Evolutionary conservation across 2,113 vertebrate species (phyloP).

Genomic region (Spheniscus mendiculus): DNA sequence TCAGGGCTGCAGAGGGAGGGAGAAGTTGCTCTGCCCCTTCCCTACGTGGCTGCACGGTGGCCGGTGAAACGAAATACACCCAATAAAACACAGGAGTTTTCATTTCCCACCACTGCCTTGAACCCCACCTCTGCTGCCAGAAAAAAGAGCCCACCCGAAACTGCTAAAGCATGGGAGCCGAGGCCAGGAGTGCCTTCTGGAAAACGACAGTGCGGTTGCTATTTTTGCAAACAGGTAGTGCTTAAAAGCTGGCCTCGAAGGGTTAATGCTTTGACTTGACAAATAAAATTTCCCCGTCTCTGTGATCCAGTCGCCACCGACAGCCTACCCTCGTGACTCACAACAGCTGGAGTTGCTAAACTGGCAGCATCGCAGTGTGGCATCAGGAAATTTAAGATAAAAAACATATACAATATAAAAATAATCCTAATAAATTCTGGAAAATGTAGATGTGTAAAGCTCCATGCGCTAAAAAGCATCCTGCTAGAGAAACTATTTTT

Average conservation of each 20-base stretch:
- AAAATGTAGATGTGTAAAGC: constrained; percentile 46
- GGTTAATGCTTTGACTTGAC: background rate
- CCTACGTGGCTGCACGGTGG: rapidly evolving
- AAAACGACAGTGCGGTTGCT: rapidly evolving
- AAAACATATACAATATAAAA: background rate
- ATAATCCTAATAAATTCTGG: constrained; percentile 54
- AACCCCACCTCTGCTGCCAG: background rate
- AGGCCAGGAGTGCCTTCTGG: background rate
- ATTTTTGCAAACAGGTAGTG: background rate
- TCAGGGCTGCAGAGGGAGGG: background rate
- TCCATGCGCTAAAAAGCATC: constrained; percentile 15
- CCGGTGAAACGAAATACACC: background rate
- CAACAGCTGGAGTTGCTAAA: constrained; percentile 19
- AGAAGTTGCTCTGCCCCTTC: background rate
- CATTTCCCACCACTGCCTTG: background rate
- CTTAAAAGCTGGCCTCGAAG: background rate
- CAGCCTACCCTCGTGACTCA: constrained; percentile 17
- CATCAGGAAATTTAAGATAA: constrained; percentile 42
- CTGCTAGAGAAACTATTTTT: constrained; percentile 70
- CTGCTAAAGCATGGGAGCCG: rapidly evolving
- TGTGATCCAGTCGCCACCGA: background rate
- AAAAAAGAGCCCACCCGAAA: background rate
- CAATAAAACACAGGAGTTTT: background rate
- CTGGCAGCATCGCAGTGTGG: background rate
- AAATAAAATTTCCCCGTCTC: background rate